These are phyloP conservation scores for Coremacera marginata DNA, from an alignment of 2,888 invertebrate genomes.

Conservation along the genomic window DNA sequence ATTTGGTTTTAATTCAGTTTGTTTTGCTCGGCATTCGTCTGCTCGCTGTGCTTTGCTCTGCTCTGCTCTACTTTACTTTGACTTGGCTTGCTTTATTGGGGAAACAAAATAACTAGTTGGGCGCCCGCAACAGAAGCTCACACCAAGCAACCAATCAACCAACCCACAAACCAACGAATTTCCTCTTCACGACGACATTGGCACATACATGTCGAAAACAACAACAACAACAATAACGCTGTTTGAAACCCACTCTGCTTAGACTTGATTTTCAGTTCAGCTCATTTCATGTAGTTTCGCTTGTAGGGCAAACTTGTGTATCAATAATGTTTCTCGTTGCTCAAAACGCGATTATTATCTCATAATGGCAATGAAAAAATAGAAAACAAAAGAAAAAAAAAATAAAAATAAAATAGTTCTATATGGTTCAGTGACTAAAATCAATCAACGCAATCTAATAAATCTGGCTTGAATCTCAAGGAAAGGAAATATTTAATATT, in stretches of 20 bases:
- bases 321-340: slow-evolving; percentile 55
- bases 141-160: neutral
- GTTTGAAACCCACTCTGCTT: neutral
- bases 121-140: slow-evolving; percentile 1
- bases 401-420: neutral
- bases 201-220: neutral
- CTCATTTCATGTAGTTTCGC: slow-evolving; percentile 45
- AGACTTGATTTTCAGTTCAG: slow-evolving; percentile 2
- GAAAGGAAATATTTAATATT: no score
- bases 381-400: neutral
- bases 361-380: no score
- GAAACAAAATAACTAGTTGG: slow-evolving; percentile 13
- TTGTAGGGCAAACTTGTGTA: slow-evolving; percentile 64
- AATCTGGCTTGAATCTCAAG: no score
- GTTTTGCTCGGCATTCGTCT: slow-evolving; percentile 27
- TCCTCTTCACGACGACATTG: neutral
- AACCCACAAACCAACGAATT: neutral
- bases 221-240: slow-evolving; percentile 1
- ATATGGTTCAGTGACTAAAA: neutral
- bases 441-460: no score
- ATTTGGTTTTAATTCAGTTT: slow-evolving; percentile 30
- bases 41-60: neutral
- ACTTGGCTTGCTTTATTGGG: slow-evolving; percentile 9
- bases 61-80: neutral
- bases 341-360: neutral